Conservation (phyloP, 2,797 vertebrate species). For the Parambassis ranga region DNA sequence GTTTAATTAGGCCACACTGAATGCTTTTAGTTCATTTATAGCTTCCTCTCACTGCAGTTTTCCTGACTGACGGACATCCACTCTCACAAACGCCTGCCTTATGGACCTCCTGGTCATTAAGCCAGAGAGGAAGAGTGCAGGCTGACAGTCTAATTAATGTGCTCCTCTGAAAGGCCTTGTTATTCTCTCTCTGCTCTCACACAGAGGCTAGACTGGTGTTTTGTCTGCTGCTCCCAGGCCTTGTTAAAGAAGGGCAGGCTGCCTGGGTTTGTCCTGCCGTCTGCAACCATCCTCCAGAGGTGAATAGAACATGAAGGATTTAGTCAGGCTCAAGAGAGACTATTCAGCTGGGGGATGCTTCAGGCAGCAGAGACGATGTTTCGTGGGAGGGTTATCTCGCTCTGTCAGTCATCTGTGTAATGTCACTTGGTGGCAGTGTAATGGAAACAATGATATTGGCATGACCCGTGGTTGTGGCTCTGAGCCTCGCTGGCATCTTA, state of each 20-base stretch:
- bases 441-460: conserved; percentile 35
- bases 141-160: conserved; percentile 58
- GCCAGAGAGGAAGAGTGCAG: conserved; percentile 30
- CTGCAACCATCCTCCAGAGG: conserved; percentile 34
- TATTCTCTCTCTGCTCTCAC: conserved; percentile 42
- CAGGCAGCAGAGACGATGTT: conserved; percentile 12
- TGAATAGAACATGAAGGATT: conserved; percentile 51
- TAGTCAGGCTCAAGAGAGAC: conserved; percentile 36
- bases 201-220: conserved; percentile 15
- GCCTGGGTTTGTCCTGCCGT: conserved; percentile 21
- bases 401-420: conserved; percentile 35
- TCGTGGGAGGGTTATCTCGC: conserved; percentile 33
- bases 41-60: neutral
- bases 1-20: conserved; percentile 24
- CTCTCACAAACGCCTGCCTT: conserved; percentile 45
- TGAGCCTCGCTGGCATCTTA: neutral
- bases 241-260: conserved; percentile 43
- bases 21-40: conserved; percentile 15
- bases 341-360: conserved; percentile 25
- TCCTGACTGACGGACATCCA: conserved; percentile 20
- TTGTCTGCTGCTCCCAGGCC: conserved; percentile 49
- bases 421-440: conserved; percentile 37
- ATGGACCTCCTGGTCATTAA: conserved; percentile 49
- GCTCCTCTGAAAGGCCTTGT: conserved; percentile 50
- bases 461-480: neutral